Percentiles rank a stretch among this genome's conserved stretches.
Evolutionary conservation across 2,797 vertebrate species (phyloP).

Genomic region (Coracias cyanogaster): DNA sequence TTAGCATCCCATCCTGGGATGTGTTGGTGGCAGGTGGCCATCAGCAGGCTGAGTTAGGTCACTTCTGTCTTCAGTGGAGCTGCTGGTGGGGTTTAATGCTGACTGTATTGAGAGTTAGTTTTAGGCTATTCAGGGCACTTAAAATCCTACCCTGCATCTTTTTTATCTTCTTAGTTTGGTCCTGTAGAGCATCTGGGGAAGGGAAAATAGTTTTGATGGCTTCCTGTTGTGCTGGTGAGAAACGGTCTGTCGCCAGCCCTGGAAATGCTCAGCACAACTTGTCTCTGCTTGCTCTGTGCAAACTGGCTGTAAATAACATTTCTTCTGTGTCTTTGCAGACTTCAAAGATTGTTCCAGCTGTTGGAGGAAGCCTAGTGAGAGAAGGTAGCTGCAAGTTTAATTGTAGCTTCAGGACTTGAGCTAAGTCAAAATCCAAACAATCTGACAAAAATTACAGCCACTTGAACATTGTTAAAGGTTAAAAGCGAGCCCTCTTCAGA

Average conservation of each 20-base stretch:
- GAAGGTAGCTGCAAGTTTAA: conserved; percentile 62
- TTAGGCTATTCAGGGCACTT: not conserved
- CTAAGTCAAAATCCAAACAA: conserved; percentile 64
- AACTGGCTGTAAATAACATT: conserved; percentile 26
- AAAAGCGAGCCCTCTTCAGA: conserved; percentile 44
- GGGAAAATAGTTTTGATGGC: not conserved
- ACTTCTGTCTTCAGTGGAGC: not conserved
- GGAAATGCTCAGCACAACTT: not conserved
- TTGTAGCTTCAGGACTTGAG: conserved; percentile 61
- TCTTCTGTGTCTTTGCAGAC: not conserved
- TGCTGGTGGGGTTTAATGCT: not conserved
- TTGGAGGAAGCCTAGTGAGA: conserved; percentile 37
- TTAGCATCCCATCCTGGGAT: not conserved
- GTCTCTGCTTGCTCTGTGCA: conserved; percentile 28
- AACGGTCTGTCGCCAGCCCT: conserved; percentile 34
- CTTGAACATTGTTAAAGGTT: conserved; percentile 51
- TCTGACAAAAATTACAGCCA: conserved; percentile 46
- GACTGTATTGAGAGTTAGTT: not conserved
- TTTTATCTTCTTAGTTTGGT: not conserved
- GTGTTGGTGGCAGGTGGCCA: not conserved
- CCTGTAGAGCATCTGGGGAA: not conserved
- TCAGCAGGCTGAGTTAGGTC: not conserved
- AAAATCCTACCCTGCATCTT: not conserved
- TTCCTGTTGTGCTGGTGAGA: conserved; percentile 45
- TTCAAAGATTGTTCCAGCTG: conserved; percentile 55